These are phyloP conservation scores for Elysia chlorotica DNA, from an alignment of 1,140 invertebrate species.

Conservation along the genomic window DNA sequence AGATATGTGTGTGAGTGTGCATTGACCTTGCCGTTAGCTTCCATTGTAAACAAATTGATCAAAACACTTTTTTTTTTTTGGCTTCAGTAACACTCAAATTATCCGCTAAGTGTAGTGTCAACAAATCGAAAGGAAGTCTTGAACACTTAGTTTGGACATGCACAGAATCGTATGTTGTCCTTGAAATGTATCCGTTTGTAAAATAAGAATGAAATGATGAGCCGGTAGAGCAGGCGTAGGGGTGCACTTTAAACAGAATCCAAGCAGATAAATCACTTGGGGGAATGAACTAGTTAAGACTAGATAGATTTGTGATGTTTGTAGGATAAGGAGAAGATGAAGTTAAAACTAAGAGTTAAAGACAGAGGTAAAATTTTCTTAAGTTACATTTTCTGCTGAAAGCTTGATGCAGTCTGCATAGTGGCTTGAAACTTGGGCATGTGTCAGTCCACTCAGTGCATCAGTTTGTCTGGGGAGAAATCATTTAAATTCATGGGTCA, in stretches of 20 bases:
- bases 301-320: not conserved
- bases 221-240: not conserved
- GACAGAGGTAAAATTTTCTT: not conserved
- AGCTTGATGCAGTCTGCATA: conserved; percentile 73
- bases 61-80: too few species aligned
- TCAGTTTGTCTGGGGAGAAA: conserved; percentile 30
- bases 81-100: too few species aligned
- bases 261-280: not conserved
- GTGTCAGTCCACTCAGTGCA: conserved; percentile 53
- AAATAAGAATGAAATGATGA: not conserved
- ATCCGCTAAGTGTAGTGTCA: too few species aligned
- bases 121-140: too few species aligned
- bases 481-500: not conserved
- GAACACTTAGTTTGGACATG: too few species aligned
- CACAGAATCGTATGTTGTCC: too few species aligned
- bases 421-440: conserved; percentile 68
- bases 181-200: too few species aligned
- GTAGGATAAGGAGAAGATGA: not conserved
- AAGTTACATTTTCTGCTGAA: conserved; percentile 71
- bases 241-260: not conserved
- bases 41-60: too few species aligned
- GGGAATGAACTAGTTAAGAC: too few species aligned
- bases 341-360: not conserved
- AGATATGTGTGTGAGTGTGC: too few species aligned
- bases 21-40: too few species aligned